Evolutionary conservation across 2,888 invertebrate genomes (phyloP).

Genomic region (Microchrysa polita): DNA sequence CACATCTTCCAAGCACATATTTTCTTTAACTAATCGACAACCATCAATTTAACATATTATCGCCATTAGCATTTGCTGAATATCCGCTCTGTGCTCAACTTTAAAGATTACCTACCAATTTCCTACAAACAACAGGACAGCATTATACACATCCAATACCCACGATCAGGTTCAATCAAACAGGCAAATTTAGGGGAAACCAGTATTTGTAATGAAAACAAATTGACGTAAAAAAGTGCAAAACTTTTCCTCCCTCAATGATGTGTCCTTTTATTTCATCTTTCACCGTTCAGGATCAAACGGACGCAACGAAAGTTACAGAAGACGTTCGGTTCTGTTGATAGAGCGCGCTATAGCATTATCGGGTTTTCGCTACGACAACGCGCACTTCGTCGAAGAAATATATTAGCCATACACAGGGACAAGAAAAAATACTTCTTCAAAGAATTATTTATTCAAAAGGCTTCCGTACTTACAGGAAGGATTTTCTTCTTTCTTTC

Average conservation of each 20-base stretch:
- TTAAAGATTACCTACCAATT: not conserved
- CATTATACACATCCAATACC: not conserved
- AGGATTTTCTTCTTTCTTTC: conserved; percentile 6
- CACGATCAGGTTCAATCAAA: conserved; percentile 33
- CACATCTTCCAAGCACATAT: no score
- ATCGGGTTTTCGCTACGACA: not conserved
- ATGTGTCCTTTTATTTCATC: conserved; percentile 36
- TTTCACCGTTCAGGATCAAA: not conserved
- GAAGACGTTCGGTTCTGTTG: conserved; percentile 30
- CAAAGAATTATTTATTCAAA: conserved; percentile 48
- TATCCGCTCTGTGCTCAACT: no score
- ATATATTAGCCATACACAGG: not conserved
- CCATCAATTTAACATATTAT: no score
- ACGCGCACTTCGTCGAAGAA: no score
- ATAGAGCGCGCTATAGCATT: not conserved
- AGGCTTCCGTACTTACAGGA: conserved; percentile 12
- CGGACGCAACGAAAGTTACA: conserved; percentile 19
- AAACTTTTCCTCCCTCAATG: conserved; percentile 36
- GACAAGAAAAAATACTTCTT: conserved; percentile 36
- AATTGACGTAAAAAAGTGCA: conserved; percentile 43
- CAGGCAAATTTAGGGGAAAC: conserved; percentile 45
- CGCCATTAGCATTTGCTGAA: no score
- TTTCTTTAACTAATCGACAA: no score
- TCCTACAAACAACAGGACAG: not conserved
- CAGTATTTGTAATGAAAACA: conserved; percentile 46